phyloP scores from a whole-genome alignment of 35 echinoderm and acorn worm species.

The Ophiothrix spiculata region DNA sequence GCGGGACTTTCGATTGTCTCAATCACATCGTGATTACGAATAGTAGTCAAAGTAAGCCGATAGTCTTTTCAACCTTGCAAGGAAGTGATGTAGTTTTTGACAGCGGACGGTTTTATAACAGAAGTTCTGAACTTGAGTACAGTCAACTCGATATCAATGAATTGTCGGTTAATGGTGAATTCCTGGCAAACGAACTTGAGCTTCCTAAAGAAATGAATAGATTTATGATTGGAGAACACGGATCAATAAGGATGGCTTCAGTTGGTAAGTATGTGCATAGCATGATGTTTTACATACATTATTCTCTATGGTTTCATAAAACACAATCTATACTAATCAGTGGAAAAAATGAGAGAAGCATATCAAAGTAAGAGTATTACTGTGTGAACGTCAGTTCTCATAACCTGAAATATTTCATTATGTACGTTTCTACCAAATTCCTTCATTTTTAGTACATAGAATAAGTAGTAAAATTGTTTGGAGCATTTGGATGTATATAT shows the following conservation, averaged over 20 bases:
- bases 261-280: constrained; percentile 22
- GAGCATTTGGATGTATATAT: no score
- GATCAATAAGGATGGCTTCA: constrained; percentile 28
- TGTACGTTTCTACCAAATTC: no score
- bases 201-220: constrained; percentile 18
- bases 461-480: no score
- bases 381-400: no score
- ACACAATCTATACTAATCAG: no score
- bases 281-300: no score
- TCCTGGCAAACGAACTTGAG: constrained; percentile 19
- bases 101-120: constrained; percentile 23
- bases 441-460: no score
- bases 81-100: constrained; percentile 31
- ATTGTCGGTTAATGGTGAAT: constrained; percentile 20
- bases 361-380: no score
- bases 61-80: constrained; percentile 8
- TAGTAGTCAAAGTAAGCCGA: neutral
- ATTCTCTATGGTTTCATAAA: no score
- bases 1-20: constrained; percentile 34
- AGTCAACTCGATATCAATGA: constrained; percentile 29
- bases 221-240: constrained; percentile 28
- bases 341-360: no score
- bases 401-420: no score
- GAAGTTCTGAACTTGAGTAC: neutral
- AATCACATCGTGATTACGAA: constrained; percentile 30